These are phyloP conservation scores for Tursiops truncatus DNA, from an alignment of 2,113 vertebrate species.

Conservation along the genomic window DNA sequence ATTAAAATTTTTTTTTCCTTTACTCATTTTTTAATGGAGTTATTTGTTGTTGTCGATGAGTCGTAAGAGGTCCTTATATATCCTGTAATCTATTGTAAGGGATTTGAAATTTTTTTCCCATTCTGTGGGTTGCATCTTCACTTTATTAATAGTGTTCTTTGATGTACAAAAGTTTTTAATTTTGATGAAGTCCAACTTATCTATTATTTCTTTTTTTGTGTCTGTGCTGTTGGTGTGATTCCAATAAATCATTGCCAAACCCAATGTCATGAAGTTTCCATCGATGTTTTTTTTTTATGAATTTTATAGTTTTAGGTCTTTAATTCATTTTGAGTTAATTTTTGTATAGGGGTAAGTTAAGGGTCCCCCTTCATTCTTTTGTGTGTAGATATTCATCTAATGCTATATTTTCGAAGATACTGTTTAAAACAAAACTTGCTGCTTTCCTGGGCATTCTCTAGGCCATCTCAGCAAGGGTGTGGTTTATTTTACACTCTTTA, in stretches of 20 bases:
- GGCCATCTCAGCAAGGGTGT: too few relatives aligned
- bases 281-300: background rate
- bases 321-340: background rate
- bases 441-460: background rate
- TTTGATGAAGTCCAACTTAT: background rate
- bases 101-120: background rate
- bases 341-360: background rate
- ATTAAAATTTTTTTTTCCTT: background rate
- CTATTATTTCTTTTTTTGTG: background rate
- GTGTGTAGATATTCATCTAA: background rate
- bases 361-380: background rate
- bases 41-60: background rate
- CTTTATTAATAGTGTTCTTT: background rate
- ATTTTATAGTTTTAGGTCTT: background rate
- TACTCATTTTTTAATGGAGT: background rate
- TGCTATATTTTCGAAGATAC: background rate
- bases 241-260: background rate
- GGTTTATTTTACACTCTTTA: background rate
- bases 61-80: background rate
- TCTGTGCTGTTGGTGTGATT: background rate
- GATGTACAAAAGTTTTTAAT: background rate
- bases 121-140: background rate
- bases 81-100: background rate
- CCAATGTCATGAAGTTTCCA: background rate
- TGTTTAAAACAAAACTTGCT: background rate